phyloP scores from a whole-genome alignment of 2,888 invertebrate species.

The Xanthia icteritia region DNA sequence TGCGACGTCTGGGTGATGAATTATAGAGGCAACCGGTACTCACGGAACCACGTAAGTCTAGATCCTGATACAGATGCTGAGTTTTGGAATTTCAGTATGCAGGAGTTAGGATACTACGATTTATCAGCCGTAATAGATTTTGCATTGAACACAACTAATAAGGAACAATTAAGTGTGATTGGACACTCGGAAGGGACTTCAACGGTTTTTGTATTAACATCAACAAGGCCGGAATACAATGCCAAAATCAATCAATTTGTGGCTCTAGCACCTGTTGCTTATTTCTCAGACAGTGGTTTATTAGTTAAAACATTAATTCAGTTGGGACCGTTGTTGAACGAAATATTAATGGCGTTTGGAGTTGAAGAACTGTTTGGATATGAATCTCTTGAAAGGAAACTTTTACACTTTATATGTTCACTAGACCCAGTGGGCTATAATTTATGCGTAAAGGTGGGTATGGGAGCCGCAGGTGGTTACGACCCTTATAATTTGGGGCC shows the following conservation, averaged over 20 bases:
- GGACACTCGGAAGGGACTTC: conserved; percentile 48
- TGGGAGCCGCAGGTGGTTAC: conserved; percentile 21
- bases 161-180: conserved; percentile 30
- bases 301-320: background rate
- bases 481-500: conserved; percentile 9
- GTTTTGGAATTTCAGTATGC: conserved; percentile 55
- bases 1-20: conserved; percentile 55
- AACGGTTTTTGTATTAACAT: conserved; percentile 29
- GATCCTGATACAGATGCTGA: conserved; percentile 38
- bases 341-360: background rate
- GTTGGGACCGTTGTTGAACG: conserved; percentile 9
- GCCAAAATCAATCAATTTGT: conserved; percentile 35
- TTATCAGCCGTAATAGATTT: conserved; percentile 47
- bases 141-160: conserved; percentile 24
- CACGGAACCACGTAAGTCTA: conserved; percentile 34
- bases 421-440: conserved; percentile 44
- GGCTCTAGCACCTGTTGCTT: conserved; percentile 39
- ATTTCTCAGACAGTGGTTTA: conserved; percentile 26
- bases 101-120: conserved; percentile 45
- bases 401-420: conserved; percentile 26
- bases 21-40: conserved; percentile 50
- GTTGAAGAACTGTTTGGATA: conserved; percentile 42
- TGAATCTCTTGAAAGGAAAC: conserved; percentile 15
- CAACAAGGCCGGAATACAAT: conserved; percentile 45
- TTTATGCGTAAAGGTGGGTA: conserved; percentile 12